Conservation (phyloP, 2,888 invertebrate genomes). For the Hoplodrina blanda region DNA sequence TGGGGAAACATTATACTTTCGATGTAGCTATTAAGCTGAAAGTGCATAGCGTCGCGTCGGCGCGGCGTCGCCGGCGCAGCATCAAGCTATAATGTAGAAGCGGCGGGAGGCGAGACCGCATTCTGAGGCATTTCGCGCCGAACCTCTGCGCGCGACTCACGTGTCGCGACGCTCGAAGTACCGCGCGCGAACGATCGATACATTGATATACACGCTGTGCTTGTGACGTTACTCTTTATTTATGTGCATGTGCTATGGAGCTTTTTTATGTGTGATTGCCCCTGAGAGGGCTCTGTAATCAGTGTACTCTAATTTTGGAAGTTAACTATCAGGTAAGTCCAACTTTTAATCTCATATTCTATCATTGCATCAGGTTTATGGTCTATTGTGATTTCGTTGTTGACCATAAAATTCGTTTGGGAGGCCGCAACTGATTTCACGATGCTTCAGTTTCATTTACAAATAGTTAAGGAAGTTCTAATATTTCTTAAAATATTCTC, state of each 20-base stretch:
- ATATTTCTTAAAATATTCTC: conserved; percentile 43
- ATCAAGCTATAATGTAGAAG: conserved; percentile 61
- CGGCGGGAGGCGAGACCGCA: conserved; percentile 67
- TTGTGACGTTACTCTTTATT: conserved; percentile 77
- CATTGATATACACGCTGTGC: conserved; percentile 68
- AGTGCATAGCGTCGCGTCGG: conserved; percentile 64
- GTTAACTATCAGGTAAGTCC: conserved; percentile 75
- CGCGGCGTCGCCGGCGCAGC: conserved; percentile 71
- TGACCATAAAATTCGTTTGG: conserved; percentile 63
- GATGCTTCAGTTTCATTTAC: conserved; percentile 42
- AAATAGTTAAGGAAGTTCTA: conserved; percentile 44
- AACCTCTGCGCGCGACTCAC: conserved; percentile 86
- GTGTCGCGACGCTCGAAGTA: conserved; percentile 86
- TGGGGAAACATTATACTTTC: conserved; percentile 39
- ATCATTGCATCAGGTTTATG: conserved; percentile 72
- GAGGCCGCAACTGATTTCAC: conserved; percentile 50
- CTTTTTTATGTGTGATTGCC: conserved; percentile 83
- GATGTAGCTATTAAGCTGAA: conserved; percentile 54
- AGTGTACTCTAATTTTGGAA: conserved; percentile 70
- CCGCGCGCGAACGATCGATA: conserved; percentile 76
- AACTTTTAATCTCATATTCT: conserved; percentile 18
- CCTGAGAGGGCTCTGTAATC: conserved; percentile 76
- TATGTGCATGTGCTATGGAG: conserved; percentile 81
- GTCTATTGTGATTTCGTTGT: conserved; percentile 75
- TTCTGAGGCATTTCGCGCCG: conserved; percentile 87